Conservation (phyloP, 2,888 invertebrate genomes). For the Lasioglossum figueresi region DNA sequence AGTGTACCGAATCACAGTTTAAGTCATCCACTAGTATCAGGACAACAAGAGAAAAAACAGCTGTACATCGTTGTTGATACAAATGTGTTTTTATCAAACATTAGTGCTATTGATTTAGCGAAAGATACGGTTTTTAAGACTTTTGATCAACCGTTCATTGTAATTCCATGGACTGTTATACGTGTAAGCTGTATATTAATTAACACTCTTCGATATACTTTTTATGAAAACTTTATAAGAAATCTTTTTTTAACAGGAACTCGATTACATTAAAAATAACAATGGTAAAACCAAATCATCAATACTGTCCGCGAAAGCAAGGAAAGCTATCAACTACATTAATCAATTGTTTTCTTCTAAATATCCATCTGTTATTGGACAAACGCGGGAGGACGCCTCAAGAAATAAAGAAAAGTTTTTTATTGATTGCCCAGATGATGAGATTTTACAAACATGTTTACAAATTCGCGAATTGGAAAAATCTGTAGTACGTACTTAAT, state of each 20-base stretch:
- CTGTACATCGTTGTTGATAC: conserved; percentile 82
- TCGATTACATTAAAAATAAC: conserved; percentile 81
- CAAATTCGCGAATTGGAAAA: conserved; percentile 78
- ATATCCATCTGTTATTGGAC: conserved; percentile 80
- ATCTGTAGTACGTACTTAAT: conserved; percentile 73
- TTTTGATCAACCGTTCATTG: conserved; percentile 77
- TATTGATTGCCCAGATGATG: conserved; percentile 83
- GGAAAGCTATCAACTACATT: conserved; percentile 79
- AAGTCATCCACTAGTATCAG: conserved; percentile 49
- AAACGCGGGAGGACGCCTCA: conserved; percentile 77
- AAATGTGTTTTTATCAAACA: conserved; percentile 82
- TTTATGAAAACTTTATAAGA: background rate
- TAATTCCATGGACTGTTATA: conserved; percentile 82
- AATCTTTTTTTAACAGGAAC: conserved; percentile 75
- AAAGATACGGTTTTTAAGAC: conserved; percentile 73
- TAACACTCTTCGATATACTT: background rate
- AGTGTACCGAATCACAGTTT: conserved; percentile 66
- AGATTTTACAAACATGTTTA: conserved; percentile 84
- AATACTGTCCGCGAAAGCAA: conserved; percentile 72
- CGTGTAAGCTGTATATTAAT: conserved; percentile 66
- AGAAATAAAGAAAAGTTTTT: conserved; percentile 74
- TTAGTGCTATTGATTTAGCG: conserved; percentile 76
- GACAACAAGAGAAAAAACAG: conserved; percentile 51
- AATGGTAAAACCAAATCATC: conserved; percentile 71
- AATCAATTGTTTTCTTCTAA: conserved; percentile 76